Percentiles rank a stretch among this genome's conserved stretches.
Evolutionary conservation across 2,888 invertebrate genomes (phyloP).

Genomic region (Drosophila diplacantha): DNA sequence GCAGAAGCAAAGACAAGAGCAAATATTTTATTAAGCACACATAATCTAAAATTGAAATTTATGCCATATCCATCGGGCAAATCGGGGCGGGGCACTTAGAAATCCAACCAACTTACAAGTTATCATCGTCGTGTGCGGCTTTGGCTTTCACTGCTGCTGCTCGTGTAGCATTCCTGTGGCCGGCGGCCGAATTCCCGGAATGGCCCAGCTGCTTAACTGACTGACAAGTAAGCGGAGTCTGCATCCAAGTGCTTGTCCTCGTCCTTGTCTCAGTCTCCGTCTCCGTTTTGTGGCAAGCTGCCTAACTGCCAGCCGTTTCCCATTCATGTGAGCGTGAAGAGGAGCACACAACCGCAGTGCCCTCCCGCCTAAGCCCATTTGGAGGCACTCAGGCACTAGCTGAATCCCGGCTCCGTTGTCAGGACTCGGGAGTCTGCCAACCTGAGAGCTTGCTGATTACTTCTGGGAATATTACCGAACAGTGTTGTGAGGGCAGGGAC

Average conservation of each 20-base stretch:
- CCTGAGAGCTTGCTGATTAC: constrained; percentile 18
- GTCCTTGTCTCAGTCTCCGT: background rate
- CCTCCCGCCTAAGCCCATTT: constrained; percentile 24
- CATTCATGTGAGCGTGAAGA: constrained; percentile 34
- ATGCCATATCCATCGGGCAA: constrained; percentile 48
- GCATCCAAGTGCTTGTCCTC: constrained; percentile 15
- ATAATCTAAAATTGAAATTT: constrained; percentile 70
- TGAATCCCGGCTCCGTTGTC: constrained; percentile 38
- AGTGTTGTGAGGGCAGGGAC: background rate
- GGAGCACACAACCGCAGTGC: constrained; percentile 33
- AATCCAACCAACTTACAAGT: constrained; percentile 58
- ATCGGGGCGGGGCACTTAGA: constrained; percentile 5
- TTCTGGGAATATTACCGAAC: constrained; percentile 23
- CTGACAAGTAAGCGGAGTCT: constrained; percentile 57
- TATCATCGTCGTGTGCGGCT: constrained; percentile 51
- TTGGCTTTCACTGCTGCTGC: constrained; percentile 55
- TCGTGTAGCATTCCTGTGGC: constrained; percentile 64
- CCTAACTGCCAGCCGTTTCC: constrained; percentile 37
- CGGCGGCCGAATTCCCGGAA: constrained; percentile 51
- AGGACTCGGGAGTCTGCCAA: constrained; percentile 24
- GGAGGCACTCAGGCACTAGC: constrained; percentile 24
- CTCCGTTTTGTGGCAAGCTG: constrained; percentile 29
- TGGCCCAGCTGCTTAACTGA: constrained; percentile 60
- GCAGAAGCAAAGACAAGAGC: constrained; percentile 37
- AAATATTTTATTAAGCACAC: constrained; percentile 64